Conservation (phyloP, 2,888 invertebrate species). For the Amiota communis region DNA sequence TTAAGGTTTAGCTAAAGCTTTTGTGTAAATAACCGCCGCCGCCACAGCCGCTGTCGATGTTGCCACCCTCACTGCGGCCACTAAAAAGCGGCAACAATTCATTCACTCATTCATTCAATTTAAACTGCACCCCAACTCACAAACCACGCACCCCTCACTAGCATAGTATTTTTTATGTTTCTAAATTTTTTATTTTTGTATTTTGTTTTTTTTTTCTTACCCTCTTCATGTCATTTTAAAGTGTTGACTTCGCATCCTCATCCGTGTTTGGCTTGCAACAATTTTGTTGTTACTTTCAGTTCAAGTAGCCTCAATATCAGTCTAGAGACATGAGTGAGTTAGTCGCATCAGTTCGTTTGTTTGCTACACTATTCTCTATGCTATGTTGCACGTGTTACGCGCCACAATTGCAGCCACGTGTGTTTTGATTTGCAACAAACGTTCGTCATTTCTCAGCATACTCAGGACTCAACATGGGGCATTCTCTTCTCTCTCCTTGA, state of each 20-base stretch:
- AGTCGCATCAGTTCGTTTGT: constrained; percentile 32
- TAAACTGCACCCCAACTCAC: constrained; percentile 60
- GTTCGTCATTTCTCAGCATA: constrained; percentile 44
- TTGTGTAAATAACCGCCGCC: constrained; percentile 67
- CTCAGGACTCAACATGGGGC: constrained; percentile 23
- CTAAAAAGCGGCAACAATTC: constrained; percentile 51
- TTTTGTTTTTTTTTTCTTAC: constrained; percentile 13
- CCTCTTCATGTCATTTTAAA: constrained; percentile 21
- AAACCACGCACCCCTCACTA: constrained; percentile 20
- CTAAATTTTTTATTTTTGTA: constrained; percentile 44
- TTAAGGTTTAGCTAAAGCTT: constrained; percentile 69
- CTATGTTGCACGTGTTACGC: constrained; percentile 60
- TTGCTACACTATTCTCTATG: constrained; percentile 40
- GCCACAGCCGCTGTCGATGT: constrained; percentile 34
- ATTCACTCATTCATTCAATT: constrained; percentile 63
- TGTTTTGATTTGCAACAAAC: constrained; percentile 73
- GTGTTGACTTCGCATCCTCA: constrained; percentile 49
- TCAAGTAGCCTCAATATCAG: constrained; percentile 22
- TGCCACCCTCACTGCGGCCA: constrained; percentile 25
- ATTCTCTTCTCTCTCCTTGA: constrained; percentile 28
- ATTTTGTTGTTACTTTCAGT: constrained; percentile 15
- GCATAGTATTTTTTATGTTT: constrained; percentile 25
- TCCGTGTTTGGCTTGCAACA: constrained; percentile 62
- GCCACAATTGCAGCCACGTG: constrained; percentile 73
- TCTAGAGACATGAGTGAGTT: constrained; percentile 29